Base-by-base conservation (phyloP, 2,797 vertebrate species). In the Propithecus perrieri region DNA sequence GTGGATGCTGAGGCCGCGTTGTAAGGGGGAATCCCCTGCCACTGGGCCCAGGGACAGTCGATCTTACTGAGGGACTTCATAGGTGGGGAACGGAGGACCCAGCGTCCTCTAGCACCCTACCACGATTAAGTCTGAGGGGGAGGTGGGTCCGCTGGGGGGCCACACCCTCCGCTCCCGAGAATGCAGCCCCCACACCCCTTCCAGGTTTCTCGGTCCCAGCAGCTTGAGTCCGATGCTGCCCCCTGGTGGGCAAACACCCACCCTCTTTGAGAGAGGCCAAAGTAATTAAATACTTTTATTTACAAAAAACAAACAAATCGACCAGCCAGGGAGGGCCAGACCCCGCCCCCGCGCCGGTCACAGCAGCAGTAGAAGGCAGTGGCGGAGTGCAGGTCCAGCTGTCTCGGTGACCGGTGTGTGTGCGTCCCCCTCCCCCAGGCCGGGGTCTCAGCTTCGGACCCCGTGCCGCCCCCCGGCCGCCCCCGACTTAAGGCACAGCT, bases 241-340 rank as follows among this genome's bases (percentile, higher is more conserved):
- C 76, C 83, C 92, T 95, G 78, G 92, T 80, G 97, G 97, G 10
- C 17, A 20, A 72, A 79, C 15, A 26, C 8, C 28, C 5, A 24
- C 18, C 33, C 26, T 2, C 38, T 28, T 38, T 59, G 63, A 35
- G 28, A 88, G 48, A 95, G 48, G 71, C 85, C 87, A 91, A 76
- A 90, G 46, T 79, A 94, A 88, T 96, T 87, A 97, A 98, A 97
- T 93, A 97, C 50, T 76, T 98, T 98, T 97, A 98, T 98, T 98
- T 96, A 97, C 95, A 98, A 75, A 53, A 71, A 81, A 18, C 22
- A 24, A 88, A 93, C 89, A 55, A 92, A 87, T n/a, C 43, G 12
- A 84, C 53, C 43, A 9, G 94, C 71, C 0, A 8, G 78, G 86
- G 46, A 26, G 50, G 91, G 50, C 43, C 86, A n/a, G 71, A 46